Percentiles rank a stretch among this genome's conserved stretches.
Conservation (phyloP, 2,888 invertebrate species). For the Tupiocoris notatus region DNA sequence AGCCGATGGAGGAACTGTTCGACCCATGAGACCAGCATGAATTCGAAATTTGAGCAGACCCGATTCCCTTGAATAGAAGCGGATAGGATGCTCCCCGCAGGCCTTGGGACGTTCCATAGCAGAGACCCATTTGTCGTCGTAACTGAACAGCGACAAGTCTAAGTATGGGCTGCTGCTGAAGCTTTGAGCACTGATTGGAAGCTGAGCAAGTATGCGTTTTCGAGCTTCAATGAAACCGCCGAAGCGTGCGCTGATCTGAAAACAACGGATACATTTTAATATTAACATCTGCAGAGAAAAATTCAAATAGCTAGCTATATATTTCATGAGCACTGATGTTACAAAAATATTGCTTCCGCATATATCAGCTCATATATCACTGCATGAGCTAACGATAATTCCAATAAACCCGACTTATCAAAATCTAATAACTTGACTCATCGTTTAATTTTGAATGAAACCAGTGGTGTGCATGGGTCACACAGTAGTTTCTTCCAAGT, state of each 20-base stretch:
- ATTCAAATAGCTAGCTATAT: too few relatives aligned
- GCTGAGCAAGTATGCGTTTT: conserved; percentile 80
- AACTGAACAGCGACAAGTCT: conserved; percentile 86
- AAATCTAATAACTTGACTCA: too few relatives aligned
- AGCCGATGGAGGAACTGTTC: conserved; percentile 66
- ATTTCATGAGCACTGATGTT: too few relatives aligned
- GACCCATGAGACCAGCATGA: conserved; percentile 63
- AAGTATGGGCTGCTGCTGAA: conserved; percentile 91
- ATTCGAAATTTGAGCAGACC: conserved; percentile 75
- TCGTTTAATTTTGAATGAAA: too few relatives aligned
- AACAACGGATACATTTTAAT: too few relatives aligned
- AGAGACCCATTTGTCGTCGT: conserved; percentile 95
- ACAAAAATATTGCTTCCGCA: too few relatives aligned
- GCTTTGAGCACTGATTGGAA: conserved; percentile 93
- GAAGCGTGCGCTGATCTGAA: conserved; percentile 66
- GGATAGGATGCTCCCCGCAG: conserved; percentile 87
- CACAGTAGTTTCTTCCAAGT: too few relatives aligned
- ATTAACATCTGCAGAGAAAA: too few relatives aligned
- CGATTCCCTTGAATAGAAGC: conserved; percentile 82
- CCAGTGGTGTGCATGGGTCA: too few relatives aligned
- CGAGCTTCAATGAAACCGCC: conserved; percentile 90
- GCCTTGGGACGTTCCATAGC: conserved; percentile 93
- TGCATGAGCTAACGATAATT: too few relatives aligned
- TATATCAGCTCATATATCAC: too few relatives aligned
- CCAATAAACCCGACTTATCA: too few relatives aligned